Base-by-base conservation (phyloP, 2,113 vertebrate species). In the Synchiropus splendidus region DNA sequence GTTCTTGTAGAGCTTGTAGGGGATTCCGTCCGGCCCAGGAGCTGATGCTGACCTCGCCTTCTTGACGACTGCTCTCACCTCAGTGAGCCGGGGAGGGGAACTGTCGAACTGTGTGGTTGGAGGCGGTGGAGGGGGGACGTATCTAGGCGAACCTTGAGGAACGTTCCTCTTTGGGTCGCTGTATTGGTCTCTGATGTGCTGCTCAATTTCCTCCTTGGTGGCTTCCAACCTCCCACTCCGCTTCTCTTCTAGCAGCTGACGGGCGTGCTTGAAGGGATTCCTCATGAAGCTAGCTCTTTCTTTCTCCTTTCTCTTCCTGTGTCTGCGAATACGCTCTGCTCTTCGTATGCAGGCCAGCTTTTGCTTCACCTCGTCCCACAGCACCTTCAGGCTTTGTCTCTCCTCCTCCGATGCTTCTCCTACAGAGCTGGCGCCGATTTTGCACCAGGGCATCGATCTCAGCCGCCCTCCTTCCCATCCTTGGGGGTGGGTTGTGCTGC, bases 221-320 rank as follows among this genome's bases (percentile, higher is more conserved):
- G 41, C 34, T n/a, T 42, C 39, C 38, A 41, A 39, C 6, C 10
- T 41, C 27, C 12, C 30, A 6, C 36, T 40, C 16, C 18, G 45
- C 8, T 33, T 39, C 3, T 46, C 51, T 13, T 54, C 27, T n/a
- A 40, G 36, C 27, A 54, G 43, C 31, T 46, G 16, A 18, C 43
- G 45, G 43, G 16, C 17, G 10, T 39, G 16, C 31, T 46, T 54
- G 12, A 45, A 46, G 36, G 36, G 42, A n/a, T 54, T 13, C 2
- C 18, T 46, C 16, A 21, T n/a, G 30, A 46, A 40, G 1, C 5
- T 46, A 21, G 36, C 36, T 27, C n/a, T 1, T 6, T 54, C 35
- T 12, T 39, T 45, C 36, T 54, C n/a, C 33, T 35, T 13, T 13
- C 10, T 12, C 12, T 34, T 10, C 9, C 32, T 34, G 32, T 4